Evolutionary conservation across 2,797 vertebrate genomes (phyloP).

Genomic region (Netta rufina): DNA sequence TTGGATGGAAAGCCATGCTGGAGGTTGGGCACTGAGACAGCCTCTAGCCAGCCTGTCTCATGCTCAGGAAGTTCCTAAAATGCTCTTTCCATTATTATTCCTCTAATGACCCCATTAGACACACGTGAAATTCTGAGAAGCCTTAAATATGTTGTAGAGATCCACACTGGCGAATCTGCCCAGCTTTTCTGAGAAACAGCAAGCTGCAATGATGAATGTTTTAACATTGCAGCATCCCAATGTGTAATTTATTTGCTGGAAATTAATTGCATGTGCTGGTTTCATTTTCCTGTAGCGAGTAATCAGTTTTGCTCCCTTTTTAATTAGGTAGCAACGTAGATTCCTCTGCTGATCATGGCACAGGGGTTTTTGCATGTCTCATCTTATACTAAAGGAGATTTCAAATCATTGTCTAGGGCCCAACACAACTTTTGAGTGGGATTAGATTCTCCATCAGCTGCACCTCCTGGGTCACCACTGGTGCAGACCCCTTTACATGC

Average conservation of each 20-base stretch:
- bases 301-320: conserved; percentile 53
- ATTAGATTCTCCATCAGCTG: not conserved
- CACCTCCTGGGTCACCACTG: not conserved
- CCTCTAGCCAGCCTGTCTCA: conserved; percentile 24
- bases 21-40: not conserved
- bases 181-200: conserved; percentile 32
- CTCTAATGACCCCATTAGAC: conserved; percentile 53
- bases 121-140: conserved; percentile 32
- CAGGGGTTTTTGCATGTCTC: not conserved
- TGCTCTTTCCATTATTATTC: conserved; percentile 50
- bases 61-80: conserved; percentile 54
- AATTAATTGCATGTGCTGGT: conserved; percentile 64
- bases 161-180: not conserved
- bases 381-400: not conserved
- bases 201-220: conserved; percentile 42
- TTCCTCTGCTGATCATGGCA: conserved; percentile 32
- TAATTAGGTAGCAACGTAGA: conserved; percentile 59
- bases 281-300: conserved; percentile 59
- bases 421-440: not conserved
- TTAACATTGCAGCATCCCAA: conserved; percentile 46
- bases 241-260: conserved; percentile 63
- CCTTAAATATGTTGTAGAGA: not conserved
- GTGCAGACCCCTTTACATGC: not conserved
- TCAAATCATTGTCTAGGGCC: not conserved
- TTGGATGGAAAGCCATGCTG: not conserved